Percentiles rank a stretch among this genome's conserved stretches.
Conservation (phyloP, 2,888 invertebrate genomes). For the Rhabditoides inermis region DNA sequence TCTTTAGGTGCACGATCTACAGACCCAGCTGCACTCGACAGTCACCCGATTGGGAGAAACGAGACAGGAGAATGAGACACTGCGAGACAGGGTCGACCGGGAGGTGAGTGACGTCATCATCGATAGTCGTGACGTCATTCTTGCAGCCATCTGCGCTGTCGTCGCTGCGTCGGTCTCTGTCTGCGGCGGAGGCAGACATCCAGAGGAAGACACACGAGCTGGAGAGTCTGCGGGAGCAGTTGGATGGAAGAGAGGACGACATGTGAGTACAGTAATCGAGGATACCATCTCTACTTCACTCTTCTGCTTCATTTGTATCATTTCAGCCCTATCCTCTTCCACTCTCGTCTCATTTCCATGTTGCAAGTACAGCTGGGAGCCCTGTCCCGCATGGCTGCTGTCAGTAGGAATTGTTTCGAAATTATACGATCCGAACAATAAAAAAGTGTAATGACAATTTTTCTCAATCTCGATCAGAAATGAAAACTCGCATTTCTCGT, state of each 20-base stretch:
- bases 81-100: too few relatives aligned
- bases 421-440: too few relatives aligned
- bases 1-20: conserved; percentile 39
- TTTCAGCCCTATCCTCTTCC: conserved; percentile 25
- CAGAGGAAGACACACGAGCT: conserved; percentile 37
- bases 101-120: background rate
- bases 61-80: conserved; percentile 32
- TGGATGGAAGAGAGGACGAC: conserved; percentile 7
- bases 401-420: conserved; percentile 2
- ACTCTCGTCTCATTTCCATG: conserved; percentile 29
- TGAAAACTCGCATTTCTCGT: too few relatives aligned
- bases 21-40: conserved; percentile 42
- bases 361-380: conserved; percentile 37
- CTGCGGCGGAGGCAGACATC: conserved; percentile 41
- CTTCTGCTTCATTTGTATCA: background rate
- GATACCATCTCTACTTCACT: background rate
- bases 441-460: too few relatives aligned
- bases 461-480: too few relatives aligned
- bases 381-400: conserved; percentile 18
- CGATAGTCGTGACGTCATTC: background rate
- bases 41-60: conserved; percentile 25
- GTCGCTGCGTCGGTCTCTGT: conserved; percentile 32
- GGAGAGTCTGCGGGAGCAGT: conserved; percentile 26
- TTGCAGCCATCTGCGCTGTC: conserved; percentile 21
- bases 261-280: too few relatives aligned